Conservation (phyloP, 2,113 vertebrate genomes). For the Grus americana region DNA sequence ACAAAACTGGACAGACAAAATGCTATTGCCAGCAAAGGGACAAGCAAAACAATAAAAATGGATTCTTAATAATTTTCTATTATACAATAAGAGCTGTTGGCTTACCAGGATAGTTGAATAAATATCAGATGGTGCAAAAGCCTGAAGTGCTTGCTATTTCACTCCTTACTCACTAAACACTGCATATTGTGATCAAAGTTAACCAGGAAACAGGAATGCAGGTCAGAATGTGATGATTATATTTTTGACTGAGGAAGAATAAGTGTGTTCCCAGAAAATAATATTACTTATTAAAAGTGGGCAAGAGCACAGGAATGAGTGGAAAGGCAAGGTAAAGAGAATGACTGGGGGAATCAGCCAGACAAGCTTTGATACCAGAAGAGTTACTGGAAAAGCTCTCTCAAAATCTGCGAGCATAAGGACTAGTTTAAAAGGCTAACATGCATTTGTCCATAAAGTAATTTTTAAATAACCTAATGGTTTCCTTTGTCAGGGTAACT, state of each 20-base stretch:
- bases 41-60: not conserved
- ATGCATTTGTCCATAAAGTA: not conserved
- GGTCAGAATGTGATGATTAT: not conserved
- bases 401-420: not conserved
- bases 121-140: not conserved
- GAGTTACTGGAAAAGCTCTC: not conserved
- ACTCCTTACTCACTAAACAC: not conserved
- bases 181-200: not conserved
- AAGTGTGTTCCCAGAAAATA: not conserved
- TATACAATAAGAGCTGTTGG: not conserved
- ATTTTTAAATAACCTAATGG: not conserved
- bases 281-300: not conserved
- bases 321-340: not conserved
- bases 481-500: not conserved
- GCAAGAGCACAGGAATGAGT: not conserved
- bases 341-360: not conserved
- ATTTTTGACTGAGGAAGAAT: not conserved
- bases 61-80: not conserved
- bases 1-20: not conserved
- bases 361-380: not conserved
- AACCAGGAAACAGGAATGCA: not conserved
- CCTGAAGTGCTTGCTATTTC: not conserved
- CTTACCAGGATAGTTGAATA: not conserved
- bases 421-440: not conserved
- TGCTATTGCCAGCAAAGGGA: not conserved